phyloP scores from a whole-genome alignment of 2,888 invertebrate genomes.

The Aphodius granarius region DNA sequence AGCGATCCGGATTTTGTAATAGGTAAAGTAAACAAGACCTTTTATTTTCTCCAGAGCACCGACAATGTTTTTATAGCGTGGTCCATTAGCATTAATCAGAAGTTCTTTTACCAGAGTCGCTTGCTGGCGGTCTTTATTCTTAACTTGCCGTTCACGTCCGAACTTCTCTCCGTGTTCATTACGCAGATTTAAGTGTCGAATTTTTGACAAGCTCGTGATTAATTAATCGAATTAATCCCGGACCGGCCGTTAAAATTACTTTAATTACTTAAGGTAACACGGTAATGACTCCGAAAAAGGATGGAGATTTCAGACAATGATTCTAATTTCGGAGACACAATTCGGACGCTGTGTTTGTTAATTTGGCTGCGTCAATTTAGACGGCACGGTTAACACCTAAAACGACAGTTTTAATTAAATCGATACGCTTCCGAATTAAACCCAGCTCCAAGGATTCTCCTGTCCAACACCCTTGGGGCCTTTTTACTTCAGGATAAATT shows the following conservation, averaged over 20 bases:
- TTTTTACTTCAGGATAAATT: neutral
- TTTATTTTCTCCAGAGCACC: neutral
- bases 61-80: neutral
- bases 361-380: neutral
- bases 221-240: neutral
- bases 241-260: neutral
- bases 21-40: neutral
- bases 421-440: neutral
- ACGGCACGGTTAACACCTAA: neutral
- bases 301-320: neutral
- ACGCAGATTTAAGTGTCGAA: neutral
- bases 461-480: neutral
- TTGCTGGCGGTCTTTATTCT: neutral
- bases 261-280: neutral
- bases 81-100: neutral
- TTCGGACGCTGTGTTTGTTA: neutral
- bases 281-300: neutral
- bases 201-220: neutral
- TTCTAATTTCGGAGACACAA: neutral
- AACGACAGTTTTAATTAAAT: neutral
- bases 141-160: neutral
- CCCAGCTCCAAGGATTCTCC: neutral
- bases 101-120: neutral
- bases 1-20: neutral
- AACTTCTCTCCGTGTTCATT: neutral